Conservation (phyloP, 2,113 vertebrate species). For the Etheostoma cragini region DNA sequence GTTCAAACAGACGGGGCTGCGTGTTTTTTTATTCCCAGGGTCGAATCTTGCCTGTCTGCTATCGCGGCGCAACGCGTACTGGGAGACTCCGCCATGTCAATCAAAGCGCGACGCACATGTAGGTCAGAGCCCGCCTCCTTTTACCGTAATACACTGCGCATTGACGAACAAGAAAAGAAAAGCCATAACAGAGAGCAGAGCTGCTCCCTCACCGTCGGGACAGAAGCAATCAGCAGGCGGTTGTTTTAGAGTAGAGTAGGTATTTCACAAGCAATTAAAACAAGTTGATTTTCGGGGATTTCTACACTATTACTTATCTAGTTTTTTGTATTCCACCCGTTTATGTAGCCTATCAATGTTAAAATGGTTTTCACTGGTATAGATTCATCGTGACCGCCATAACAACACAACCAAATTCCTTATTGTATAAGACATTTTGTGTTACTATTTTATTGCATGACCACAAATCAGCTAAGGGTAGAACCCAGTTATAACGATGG, state of each 20-base stretch:
- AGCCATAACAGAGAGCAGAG: conserved; percentile 4
- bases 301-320: neutral
- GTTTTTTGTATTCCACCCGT: neutral
- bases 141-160: conserved; percentile 74
- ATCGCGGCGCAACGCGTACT: conserved; percentile 78
- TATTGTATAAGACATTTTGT: neutral
- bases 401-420: too few relatives aligned
- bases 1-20: conserved; percentile 75
- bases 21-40: conserved; percentile 80
- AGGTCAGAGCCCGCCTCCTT: conserved; percentile 67
- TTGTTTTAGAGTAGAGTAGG: neutral
- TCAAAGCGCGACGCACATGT: conserved; percentile 82
- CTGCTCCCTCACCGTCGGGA: neutral
- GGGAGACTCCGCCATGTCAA: conserved; percentile 83
- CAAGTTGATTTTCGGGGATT: neutral
- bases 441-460: neutral
- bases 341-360: neutral
- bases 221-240: neutral
- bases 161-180: conserved; percentile 19
- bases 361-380: neutral
- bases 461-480: neutral
- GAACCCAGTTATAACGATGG: neutral
- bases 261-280: neutral
- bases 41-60: conserved; percentile 80
- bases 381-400: neutral